A percentile compares a stretch with the other conserved stretches of the same genome.
These are phyloP conservation scores for Leucopternis melanops DNA, from an alignment of 2,113 vertebrate species.

Conservation along the genomic window DNA sequence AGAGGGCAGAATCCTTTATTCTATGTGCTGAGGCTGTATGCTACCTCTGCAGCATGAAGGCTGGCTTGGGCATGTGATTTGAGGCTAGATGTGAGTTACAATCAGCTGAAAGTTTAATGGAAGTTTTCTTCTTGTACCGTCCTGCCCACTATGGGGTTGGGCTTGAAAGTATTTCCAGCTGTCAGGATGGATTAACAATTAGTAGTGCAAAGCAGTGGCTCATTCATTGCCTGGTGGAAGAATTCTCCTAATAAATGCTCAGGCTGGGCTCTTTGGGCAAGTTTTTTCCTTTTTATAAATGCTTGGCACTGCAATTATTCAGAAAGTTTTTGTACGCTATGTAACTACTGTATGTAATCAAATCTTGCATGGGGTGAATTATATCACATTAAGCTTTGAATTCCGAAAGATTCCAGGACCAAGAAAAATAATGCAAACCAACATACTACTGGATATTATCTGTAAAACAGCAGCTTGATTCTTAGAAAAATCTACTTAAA, in stretches of 20 bases:
- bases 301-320: background rate
- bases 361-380: background rate
- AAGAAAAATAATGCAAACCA: background rate
- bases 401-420: background rate
- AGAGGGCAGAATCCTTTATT: background rate
- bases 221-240: background rate
- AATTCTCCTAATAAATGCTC: background rate
- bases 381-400: background rate
- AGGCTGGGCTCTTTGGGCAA: background rate
- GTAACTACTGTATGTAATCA: background rate
- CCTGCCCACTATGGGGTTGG: background rate
- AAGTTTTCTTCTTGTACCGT: background rate
- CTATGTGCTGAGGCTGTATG: background rate
- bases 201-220: background rate
- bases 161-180: background rate
- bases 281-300: background rate
- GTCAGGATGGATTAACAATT: background rate
- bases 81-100: background rate
- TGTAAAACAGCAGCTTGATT: background rate
- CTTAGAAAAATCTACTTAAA: background rate
- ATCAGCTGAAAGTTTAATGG: background rate
- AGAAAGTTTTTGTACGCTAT: background rate
- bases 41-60: background rate
- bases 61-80: background rate
- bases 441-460: background rate